These are phyloP conservation scores for Empis stercorea DNA, from an alignment of 2,888 invertebrate genomes.

Conservation along the genomic window DNA sequence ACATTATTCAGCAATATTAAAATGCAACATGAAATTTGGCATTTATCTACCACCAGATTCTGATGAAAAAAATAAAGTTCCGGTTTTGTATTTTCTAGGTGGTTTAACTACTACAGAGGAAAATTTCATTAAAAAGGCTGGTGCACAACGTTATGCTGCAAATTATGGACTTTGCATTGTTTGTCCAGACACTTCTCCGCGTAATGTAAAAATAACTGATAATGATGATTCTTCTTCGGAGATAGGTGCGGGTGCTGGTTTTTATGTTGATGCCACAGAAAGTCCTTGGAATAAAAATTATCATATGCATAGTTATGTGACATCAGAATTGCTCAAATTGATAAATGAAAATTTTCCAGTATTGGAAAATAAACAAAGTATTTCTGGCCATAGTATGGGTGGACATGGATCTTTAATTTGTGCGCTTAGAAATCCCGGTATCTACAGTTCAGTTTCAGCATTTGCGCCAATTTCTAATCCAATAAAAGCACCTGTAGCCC, in stretches of 20 bases:
- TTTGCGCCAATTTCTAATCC: slow-evolving; percentile 95
- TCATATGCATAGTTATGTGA: slow-evolving; percentile 91
- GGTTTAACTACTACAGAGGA: slow-evolving; percentile 89
- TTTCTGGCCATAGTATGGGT: slow-evolving; percentile 92
- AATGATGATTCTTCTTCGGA: slow-evolving; percentile 87
- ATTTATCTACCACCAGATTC: slow-evolving; percentile 75
- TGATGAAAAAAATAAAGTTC: slow-evolving; percentile 40
- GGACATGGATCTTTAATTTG: slow-evolving; percentile 92
- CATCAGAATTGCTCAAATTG: slow-evolving; percentile 65
- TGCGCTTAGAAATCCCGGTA: slow-evolving; percentile 78
- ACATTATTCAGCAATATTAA: slow-evolving; percentile 43
- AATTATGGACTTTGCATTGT: slow-evolving; percentile 77
- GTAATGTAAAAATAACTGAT: slow-evolving; percentile 82
- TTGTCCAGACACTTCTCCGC: slow-evolving; percentile 91
- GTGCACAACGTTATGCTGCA: slow-evolving; percentile 84
- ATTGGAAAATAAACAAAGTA: slow-evolving; percentile 47
- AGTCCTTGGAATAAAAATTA: slow-evolving; percentile 91
- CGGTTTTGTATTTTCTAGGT: slow-evolving; percentile 83
- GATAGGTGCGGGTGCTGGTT: slow-evolving; percentile 87
- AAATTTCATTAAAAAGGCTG: slow-evolving; percentile 91
- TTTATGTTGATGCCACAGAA: slow-evolving; percentile 83
- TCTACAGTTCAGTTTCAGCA: slow-evolving; percentile 79
- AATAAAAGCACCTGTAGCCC: slow-evolving; percentile 70
- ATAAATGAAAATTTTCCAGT: slow-evolving; percentile 63
- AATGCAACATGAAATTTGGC: slow-evolving; percentile 88